Percentiles rank a stretch among this genome's conserved stretches.
These are phyloP conservation scores for Cecidostiba fungosa DNA, from an alignment of 2,888 invertebrate species.

Conservation along the genomic window DNA sequence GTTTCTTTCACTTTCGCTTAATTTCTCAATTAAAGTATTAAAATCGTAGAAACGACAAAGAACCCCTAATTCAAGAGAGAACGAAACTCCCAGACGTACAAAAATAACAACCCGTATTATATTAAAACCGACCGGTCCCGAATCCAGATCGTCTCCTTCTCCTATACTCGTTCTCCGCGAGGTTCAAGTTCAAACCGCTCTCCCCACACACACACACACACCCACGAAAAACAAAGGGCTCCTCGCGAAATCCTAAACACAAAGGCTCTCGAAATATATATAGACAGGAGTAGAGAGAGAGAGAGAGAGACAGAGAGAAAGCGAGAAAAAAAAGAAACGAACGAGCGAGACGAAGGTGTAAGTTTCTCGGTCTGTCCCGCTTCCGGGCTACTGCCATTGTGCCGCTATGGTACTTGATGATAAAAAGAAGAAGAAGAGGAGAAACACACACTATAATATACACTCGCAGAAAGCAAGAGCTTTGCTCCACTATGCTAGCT, in stretches of 20 bases:
- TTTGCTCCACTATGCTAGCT: not conserved
- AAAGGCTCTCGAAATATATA: constrained; percentile 17
- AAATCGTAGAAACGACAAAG: no score
- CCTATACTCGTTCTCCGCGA: not conserved
- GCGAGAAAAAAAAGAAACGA: constrained; percentile 26
- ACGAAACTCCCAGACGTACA: not conserved
- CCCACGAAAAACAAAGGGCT: constrained; percentile 29
- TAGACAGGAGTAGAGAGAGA: not conserved
- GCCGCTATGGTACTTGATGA: constrained; percentile 22
- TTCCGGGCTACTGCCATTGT: constrained; percentile 33
- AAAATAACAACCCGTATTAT: not conserved
- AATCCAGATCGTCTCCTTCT: not conserved
- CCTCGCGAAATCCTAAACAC: constrained; percentile 35
- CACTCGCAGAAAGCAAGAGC: not conserved
- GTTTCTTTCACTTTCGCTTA: not conserved
- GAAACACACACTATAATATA: not conserved
- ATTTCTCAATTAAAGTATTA: no score
- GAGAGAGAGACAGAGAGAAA: constrained; percentile 1
- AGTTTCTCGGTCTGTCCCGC: constrained; percentile 60
- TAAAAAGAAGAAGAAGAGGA: constrained; percentile 10
- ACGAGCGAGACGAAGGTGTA: constrained; percentile 44
- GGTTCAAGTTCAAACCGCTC: constrained; percentile 15
- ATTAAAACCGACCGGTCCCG: not conserved
- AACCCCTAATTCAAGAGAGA: not conserved
- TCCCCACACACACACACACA: not conserved